Evolutionary conservation across 2,113 vertebrate species (phyloP).

Genomic region (Festucalex cinctus): DNA sequence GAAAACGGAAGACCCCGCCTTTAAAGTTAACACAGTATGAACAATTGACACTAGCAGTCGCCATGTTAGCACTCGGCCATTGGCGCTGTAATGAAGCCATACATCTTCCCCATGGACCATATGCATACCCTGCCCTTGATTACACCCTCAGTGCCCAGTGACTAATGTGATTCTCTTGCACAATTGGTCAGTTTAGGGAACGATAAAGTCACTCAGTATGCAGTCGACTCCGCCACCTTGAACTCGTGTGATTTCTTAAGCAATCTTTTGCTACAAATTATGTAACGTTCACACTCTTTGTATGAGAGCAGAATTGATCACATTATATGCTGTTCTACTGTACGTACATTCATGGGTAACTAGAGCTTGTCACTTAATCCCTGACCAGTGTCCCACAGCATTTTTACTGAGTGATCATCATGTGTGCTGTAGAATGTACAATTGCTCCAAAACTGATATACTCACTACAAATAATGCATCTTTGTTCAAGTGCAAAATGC

Average conservation of each 20-base stretch:
- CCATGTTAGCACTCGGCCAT: too few species aligned
- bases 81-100: conserved; percentile 75
- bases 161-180: conserved; percentile 52
- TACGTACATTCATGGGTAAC: too few species aligned
- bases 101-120: conserved; percentile 64
- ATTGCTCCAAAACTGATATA: too few species aligned
- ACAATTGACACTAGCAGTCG: too few species aligned
- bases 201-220: conserved; percentile 46
- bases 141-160: conserved; percentile 25
- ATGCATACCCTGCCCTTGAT: conserved; percentile 54
- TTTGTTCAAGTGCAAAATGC: too few species aligned
- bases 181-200: conserved; percentile 52
- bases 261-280: neutral
- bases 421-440: too few species aligned
- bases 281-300: neutral
- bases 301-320: neutral
- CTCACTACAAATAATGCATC: too few species aligned
- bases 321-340: neutral
- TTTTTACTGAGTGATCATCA: too few species aligned
- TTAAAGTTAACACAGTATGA: neutral
- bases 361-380: too few species aligned
- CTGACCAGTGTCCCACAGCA: too few species aligned
- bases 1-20: too few species aligned
- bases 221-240: conserved; percentile 54
- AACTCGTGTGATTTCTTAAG: too few species aligned